These are phyloP conservation scores for Pangasius sanitwongsei DNA, from an alignment of 2,797 vertebrate genomes.

Conservation along the genomic window DNA sequence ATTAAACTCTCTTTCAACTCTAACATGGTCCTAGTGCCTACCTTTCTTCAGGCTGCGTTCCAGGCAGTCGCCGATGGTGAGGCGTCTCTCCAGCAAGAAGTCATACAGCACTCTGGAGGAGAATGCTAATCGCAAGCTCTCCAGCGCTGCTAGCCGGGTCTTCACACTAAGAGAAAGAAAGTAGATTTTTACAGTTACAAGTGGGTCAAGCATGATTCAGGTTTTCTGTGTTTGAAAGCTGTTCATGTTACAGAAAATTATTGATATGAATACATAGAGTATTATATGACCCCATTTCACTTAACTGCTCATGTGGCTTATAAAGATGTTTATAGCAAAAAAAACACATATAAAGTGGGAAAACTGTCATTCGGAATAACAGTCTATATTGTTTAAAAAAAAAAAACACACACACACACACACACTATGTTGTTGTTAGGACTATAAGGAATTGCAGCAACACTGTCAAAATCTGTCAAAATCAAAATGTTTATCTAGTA, in stretches of 20 bases:
- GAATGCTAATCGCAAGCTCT: conserved; percentile 83
- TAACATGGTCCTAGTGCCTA: conserved; percentile 39
- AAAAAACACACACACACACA: background rate
- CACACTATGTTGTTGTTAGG: background rate
- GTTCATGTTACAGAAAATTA: background rate
- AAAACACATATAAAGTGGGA: background rate
- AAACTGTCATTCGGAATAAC: background rate
- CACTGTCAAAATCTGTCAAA: background rate
- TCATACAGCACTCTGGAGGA: conserved; percentile 81
- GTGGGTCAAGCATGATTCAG: background rate
- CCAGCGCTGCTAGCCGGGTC: conserved; percentile 82
- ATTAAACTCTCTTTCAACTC: background rate
- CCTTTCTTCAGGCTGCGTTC: conserved; percentile 86
- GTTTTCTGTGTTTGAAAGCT: background rate
- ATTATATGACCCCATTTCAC: background rate
- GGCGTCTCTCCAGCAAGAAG: conserved; percentile 84
- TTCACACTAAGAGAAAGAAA: conserved; percentile 67
- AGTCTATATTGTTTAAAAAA: background rate
- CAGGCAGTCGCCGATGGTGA: conserved; percentile 85
- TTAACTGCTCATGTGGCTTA: background rate
- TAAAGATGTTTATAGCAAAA: background rate
- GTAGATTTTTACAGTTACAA: background rate
- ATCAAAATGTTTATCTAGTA: background rate
- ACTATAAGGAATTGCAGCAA: background rate
- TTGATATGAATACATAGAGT: background rate